Base-by-base conservation (phyloP, 2,113 vertebrate species). In the Ophiodon elongatus region DNA sequence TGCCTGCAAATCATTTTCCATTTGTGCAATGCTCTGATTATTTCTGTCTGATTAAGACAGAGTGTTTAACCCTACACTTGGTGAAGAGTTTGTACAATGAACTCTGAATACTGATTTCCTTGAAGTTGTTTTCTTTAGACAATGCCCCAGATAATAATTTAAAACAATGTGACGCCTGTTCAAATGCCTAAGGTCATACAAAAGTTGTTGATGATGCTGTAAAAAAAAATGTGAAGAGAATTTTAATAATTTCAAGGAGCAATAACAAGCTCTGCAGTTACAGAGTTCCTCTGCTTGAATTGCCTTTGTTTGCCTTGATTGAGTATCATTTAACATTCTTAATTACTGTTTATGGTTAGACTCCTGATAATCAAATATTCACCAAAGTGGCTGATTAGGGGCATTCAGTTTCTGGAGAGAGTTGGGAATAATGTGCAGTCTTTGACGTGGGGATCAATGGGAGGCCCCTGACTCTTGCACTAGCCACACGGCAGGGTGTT, bases 311-410 rank as follows among this genome's bases (percentile, higher is more conserved):
- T 68, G 31, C 41, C 45, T 75, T 89, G 85, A 90, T 88, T 86
- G 79, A 45, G 15, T 85, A 68, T 89, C 74, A 87, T 85, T 89
- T 89, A 81, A 68, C 79, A 75, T 23, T 9, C 81, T 75, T 88
- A 90, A 85, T 91, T 86, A 82, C 76, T 88, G 80, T 87, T 91
- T 89, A 88, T 76, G 52, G 59, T 35, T 35, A 25, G 15, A 25
- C 73, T 59, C 50, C 31, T 4, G 37, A 64, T 75, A 63, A 88
- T 88, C 65, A 85, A 63, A 91, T 79, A 89, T 86, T 88, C 66
- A 25, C 60, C 79, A 60, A 83, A 73, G 50, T 77, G 66, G 85
- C 31, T 87, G 76, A 85, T 92, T 84, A 69, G 57, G 43, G 76
- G 59, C 56, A 27, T 72, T 75, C 8, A 10, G 17, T 37, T 66